Evolutionary conservation across 2,797 vertebrate genomes (phyloP).

Genomic region (Bovichtus diacanthus): DNA sequence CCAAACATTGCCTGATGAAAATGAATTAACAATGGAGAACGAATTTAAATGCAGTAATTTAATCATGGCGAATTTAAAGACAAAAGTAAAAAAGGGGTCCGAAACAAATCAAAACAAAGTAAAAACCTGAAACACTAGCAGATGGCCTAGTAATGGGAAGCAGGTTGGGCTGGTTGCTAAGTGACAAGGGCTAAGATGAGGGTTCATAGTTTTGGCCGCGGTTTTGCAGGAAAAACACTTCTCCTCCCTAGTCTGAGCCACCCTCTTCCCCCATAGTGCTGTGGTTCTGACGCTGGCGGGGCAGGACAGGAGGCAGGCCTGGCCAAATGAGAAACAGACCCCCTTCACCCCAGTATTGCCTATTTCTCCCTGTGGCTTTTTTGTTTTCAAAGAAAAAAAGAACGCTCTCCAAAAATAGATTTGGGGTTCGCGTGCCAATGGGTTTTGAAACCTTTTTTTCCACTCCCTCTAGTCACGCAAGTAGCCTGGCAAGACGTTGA

Average conservation of each 20-base stretch:
- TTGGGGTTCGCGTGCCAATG: slow-evolving; percentile 87
- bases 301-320: slow-evolving; percentile 82
- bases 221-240: slow-evolving; percentile 83
- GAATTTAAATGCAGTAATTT: slow-evolving; percentile 71
- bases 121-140: slow-evolving; percentile 78
- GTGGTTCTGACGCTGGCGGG: slow-evolving; percentile 83
- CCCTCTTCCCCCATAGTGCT: slow-evolving; percentile 75
- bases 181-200: slow-evolving; percentile 84
- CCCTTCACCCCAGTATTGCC: slow-evolving; percentile 84
- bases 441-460: slow-evolving; percentile 85
- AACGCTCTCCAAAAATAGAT: slow-evolving; percentile 88
- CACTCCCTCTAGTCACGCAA: slow-evolving; percentile 88
- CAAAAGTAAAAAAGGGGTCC: slow-evolving; percentile 67
- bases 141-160: slow-evolving; percentile 84
- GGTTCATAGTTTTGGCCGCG: slow-evolving; percentile 78
- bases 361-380: slow-evolving; percentile 84
- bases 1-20: slow-evolving; percentile 66
- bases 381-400: slow-evolving; percentile 84
- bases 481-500: slow-evolving; percentile 85
- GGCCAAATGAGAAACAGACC: slow-evolving; percentile 90
- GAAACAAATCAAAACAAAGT: slow-evolving; percentile 83
- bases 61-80: slow-evolving; percentile 68
- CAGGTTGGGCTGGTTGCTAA: slow-evolving; percentile 84
- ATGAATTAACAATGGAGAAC: slow-evolving; percentile 66
- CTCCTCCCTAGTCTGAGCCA: slow-evolving; percentile 77